These are phyloP conservation scores for Gallinago jamesoni DNA, from an alignment of 2,113 vertebrate species.

Conservation along the genomic window DNA sequence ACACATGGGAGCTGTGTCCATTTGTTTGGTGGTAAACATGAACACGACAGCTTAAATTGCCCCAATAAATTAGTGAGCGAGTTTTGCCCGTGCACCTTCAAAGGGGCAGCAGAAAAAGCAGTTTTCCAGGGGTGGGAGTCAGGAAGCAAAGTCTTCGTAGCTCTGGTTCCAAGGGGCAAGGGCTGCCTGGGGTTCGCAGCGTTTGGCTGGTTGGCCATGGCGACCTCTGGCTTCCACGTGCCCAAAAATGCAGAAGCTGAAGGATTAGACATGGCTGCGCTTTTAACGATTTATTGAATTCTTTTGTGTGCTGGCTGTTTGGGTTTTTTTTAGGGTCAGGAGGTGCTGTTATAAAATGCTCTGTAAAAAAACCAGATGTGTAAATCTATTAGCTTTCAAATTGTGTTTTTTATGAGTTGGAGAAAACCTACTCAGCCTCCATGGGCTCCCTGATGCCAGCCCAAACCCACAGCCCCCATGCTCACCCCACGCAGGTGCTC, in stretches of 20 bases:
- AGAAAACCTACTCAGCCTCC: background rate
- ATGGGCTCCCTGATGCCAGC: background rate
- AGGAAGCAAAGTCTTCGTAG: too few relatives aligned
- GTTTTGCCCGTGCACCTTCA: too few relatives aligned
- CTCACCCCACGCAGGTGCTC: background rate
- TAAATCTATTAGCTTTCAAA: background rate
- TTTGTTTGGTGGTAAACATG: background rate
- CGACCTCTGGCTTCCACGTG: background rate
- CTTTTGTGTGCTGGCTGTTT: background rate
- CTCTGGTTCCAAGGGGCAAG: too few relatives aligned
- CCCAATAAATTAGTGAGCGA: background rate
- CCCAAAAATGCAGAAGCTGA: background rate
- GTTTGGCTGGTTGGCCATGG: background rate
- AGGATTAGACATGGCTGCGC: background rate
- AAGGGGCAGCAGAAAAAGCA: too few relatives aligned
- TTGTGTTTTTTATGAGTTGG: background rate
- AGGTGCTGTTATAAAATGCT: background rate
- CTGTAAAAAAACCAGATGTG: background rate
- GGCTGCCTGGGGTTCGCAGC: background rate
- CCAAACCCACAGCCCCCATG: accelerated
- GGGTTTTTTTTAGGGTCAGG: background rate
- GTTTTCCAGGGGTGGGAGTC: too few relatives aligned
- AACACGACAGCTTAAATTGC: background rate
- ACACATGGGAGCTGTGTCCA: background rate
- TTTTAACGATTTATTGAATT: constrained; percentile 10